These are phyloP conservation scores for Vulpes lagopus DNA, from an alignment of 2,113 vertebrate species.

Conservation along the genomic window DNA sequence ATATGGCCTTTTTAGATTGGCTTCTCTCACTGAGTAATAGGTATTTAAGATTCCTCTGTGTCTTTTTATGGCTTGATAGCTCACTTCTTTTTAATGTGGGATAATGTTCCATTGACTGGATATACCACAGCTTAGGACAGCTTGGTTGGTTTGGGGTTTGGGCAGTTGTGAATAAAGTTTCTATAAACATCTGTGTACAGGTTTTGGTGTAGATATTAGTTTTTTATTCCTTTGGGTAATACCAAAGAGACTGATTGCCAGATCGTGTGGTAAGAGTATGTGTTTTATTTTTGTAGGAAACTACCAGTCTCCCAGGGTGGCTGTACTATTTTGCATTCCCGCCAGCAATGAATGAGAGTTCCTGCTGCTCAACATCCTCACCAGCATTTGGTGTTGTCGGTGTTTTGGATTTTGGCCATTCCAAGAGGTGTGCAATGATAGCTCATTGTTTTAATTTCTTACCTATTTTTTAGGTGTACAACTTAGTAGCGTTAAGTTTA, in stretches of 20 bases:
- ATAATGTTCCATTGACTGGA: neutral
- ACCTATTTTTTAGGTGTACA: neutral
- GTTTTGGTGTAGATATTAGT: neutral
- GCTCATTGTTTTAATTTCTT: neutral
- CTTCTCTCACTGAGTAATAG: neutral
- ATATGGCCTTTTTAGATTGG: neutral
- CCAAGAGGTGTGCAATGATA: neutral
- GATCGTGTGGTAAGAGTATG: neutral
- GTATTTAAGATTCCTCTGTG: neutral
- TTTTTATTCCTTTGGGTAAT: neutral
- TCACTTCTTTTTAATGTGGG: neutral
- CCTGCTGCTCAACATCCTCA: neutral
- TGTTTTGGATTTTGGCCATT: neutral
- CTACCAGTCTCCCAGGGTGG: neutral
- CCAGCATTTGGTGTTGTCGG: neutral
- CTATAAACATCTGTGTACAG: neutral
- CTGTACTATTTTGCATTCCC: neutral
- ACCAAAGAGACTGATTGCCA: neutral
- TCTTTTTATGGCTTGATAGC: neutral
- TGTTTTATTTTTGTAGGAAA: neutral
- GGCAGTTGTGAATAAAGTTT: neutral
- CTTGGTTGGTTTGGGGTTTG: neutral
- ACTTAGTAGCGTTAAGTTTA: neutral
- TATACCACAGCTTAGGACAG: neutral
- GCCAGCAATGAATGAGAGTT: neutral